Conservation (phyloP, 2,797 vertebrate species). For the Falco biarmicus region DNA sequence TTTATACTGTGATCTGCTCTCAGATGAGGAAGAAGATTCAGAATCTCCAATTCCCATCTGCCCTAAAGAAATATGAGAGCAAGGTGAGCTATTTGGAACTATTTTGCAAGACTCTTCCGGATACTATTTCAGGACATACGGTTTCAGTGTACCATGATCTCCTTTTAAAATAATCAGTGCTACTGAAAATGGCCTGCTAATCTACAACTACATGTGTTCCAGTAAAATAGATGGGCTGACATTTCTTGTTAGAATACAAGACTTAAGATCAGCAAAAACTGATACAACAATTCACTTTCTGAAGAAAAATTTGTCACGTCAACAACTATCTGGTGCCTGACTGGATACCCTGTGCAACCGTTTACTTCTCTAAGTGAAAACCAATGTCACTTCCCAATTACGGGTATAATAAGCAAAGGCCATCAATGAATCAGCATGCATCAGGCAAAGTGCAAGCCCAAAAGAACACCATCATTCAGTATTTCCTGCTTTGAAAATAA, state of each 20-base stretch:
- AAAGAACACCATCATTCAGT: background rate
- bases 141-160: background rate
- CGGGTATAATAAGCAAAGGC: background rate
- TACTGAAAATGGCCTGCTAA: background rate
- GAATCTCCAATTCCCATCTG: background rate
- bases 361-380: background rate
- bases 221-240: background rate
- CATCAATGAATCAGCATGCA: background rate
- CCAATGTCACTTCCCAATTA: background rate
- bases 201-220: background rate
- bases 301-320: background rate
- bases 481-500: background rate
- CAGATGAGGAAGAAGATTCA: background rate
- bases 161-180: background rate
- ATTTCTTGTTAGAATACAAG: background rate
- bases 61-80: background rate
- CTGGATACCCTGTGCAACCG: background rate
- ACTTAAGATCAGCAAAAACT: background rate
- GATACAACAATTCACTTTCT: background rate
- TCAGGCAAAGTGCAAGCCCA: background rate
- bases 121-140: background rate
- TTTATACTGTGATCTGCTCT: background rate
- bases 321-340: background rate
- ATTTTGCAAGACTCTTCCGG: background rate
- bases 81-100: background rate